Base-by-base conservation (phyloP, 2,888 invertebrate genomes). In the Cheilosia vernalis region DNA sequence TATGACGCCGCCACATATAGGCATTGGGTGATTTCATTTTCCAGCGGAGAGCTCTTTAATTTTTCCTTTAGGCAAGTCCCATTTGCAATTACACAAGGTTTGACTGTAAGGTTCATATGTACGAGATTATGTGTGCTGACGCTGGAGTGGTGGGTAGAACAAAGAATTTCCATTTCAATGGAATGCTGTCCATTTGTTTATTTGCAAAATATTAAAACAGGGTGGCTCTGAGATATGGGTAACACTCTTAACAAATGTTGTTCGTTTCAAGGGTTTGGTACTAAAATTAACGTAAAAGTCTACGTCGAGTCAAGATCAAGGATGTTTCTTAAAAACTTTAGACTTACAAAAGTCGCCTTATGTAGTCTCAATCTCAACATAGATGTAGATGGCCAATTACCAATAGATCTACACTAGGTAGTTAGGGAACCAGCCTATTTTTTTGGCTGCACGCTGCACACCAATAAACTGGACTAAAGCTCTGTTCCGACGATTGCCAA, bases 161-260 rank as follows among this genome's bases (percentile, higher is more conserved):
- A 53, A 84, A 64, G 64, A 80, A 80, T 49, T 76, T 53, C 60
- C 55, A 80, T 84, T 60, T 70, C 49, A 74, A 70, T 74, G 80
- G 80, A 72, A 80, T 80, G 74, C 40, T 80, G 84, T 74, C 84
- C 80, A 84, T 80, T 84, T 84, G 47, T 47, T 40, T 15, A 21
- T 13, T 51, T n/a, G 7, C n/a, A 67, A 37, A 30, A 2, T 47
- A 84, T 47, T 79, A 13, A 0, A 4, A 37, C 37, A 37, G 37
- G 37, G 37, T 37, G 37, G 13, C 13, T 4, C 37, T 13, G 13
- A 13, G 13, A 69, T 79, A 69, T 83, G 77, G 6, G 4, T 24
- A 24, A 21, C n/a, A 44, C 2, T 6, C 4, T 21, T 15, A 0
- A n/a, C 5, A 17, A 44, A 2, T 4, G 42, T 5, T 42, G 2